Evolutionary conservation across 2,113 vertebrate species (phyloP), one percentile per base, ranked within the genome.

Genomic region (Burhinus bistriatus): DNA sequence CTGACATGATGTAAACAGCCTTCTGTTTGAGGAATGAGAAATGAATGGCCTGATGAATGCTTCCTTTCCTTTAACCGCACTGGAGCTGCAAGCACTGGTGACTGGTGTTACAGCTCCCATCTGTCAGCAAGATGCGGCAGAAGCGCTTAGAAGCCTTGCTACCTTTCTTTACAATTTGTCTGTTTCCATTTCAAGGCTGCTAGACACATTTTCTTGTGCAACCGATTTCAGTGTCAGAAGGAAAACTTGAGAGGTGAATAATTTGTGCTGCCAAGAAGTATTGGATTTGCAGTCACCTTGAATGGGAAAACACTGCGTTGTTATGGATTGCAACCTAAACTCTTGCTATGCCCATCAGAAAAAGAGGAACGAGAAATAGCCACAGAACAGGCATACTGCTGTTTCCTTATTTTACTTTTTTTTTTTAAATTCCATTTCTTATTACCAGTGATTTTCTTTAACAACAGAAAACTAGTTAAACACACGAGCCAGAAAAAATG

Each of bases 121-220:
- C 93, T 97, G 89, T 93, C 91, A 93, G 85, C 92, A 95, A 78
- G 73, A 90, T 76, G 94, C 1, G 0, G 29, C 65, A 95, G 61
- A 77, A 94, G 81, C 1, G 9, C 80, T 95, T 77, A 59, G 89
- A 82, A 89, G 62, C 88, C 47, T 90, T 72, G n/a, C 59, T 78
- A 68, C 61, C 22, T 27, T 70, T 55, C 77, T 85, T 87, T 83
- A 68, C 77, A 94, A 96, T 93, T 90, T 96, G 84, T 95, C 90
- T 94, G 51, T 86, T 97, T 97, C 77, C 82, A 83, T 93, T 97
- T 95, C 96, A 97, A 96, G 96, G 95, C 82, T 93, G 62, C 83
- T 62, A 91, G 94, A 90, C 87, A 62, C 68, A 92, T 96, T 93
- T 90, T 75, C 81, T 72, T 78, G 61, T 55, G 81, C n/a, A 87